These are phyloP conservation scores for Cherax quadricarinatus DNA, from an alignment of 1,140 invertebrate genomes.

Conservation along the genomic window DNA sequence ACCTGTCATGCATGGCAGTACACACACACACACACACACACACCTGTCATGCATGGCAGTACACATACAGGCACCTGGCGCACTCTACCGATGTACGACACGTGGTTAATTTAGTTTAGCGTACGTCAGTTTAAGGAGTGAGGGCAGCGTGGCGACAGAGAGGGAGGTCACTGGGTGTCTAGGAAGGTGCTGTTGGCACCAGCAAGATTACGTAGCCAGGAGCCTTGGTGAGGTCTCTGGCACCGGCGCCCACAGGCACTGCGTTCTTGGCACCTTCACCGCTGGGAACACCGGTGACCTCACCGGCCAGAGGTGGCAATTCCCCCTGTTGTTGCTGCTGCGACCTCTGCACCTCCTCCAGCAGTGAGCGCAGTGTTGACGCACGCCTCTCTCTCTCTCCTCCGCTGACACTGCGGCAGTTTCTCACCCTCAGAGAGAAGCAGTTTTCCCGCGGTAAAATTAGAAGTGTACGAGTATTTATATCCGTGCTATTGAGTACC, in stretches of 20 bases:
- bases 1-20: too few relatives aligned
- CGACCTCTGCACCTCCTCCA: not conserved
- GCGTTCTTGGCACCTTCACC: not conserved
- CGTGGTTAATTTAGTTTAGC: too few relatives aligned
- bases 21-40: too few relatives aligned
- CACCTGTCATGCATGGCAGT: not conserved
- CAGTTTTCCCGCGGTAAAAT: not conserved
- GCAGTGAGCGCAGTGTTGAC: not conserved
- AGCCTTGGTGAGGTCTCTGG: not conserved
- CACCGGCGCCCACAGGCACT: not conserved
- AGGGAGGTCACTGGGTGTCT: not conserved
- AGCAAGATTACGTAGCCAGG: not conserved
- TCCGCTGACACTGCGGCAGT: not conserved
- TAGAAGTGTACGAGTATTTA: not conserved
- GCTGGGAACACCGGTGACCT: slow-evolving; percentile 18
- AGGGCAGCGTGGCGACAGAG: not conserved
- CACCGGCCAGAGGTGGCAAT: not conserved
- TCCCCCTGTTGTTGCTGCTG: not conserved
- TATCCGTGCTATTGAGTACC: not conserved
- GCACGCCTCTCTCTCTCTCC: not conserved
- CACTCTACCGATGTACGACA: too few relatives aligned
- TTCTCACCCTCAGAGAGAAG: not conserved
- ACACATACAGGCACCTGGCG: too few relatives aligned
- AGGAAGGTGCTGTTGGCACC: not conserved
- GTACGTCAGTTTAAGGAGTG: not conserved